A percentile compares a stretch with the other conserved stretches of the same genome.
Evolutionary conservation across 2,113 vertebrate genomes (phyloP).

Genomic region (Odocoileus hemionus): DNA sequence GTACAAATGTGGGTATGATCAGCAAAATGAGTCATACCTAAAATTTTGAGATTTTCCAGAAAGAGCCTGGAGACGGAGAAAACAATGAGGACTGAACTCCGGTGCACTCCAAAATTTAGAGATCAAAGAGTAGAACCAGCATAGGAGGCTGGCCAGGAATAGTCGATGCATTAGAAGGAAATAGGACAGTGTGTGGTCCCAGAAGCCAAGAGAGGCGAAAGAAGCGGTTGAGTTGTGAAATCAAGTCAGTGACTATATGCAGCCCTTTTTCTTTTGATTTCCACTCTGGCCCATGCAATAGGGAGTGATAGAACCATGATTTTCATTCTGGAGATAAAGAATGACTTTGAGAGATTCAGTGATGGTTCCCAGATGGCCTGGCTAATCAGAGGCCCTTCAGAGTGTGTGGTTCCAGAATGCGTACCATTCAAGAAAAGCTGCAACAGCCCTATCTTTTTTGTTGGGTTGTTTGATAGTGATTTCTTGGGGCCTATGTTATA

Average conservation of each 20-base stretch:
- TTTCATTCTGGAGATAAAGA: neutral
- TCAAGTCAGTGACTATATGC: neutral
- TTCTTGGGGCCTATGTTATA: neutral
- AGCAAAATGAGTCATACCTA: neutral
- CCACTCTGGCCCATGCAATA: accelerated
- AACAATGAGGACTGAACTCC: neutral
- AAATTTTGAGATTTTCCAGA: neutral
- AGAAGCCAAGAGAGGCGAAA: neutral
- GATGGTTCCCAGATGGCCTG: neutral
- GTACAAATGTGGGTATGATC: neutral
- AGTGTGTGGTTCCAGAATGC: neutral
- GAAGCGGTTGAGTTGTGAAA: neutral
- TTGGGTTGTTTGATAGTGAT: neutral
- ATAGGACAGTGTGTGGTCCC: neutral
- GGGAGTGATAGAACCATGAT: neutral
- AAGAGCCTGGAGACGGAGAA: neutral
- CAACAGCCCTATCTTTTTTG: neutral
- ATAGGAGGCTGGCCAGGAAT: neutral
- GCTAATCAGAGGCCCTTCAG: neutral
- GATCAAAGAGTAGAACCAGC: neutral
- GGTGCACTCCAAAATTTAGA: neutral
- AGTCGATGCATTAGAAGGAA: neutral
- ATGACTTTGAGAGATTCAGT: neutral
- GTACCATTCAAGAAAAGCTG: neutral
- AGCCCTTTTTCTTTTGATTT: neutral